These are phyloP conservation scores for Hestina assimilis DNA, from an alignment of 1,140 invertebrate species.

Conservation along the genomic window DNA sequence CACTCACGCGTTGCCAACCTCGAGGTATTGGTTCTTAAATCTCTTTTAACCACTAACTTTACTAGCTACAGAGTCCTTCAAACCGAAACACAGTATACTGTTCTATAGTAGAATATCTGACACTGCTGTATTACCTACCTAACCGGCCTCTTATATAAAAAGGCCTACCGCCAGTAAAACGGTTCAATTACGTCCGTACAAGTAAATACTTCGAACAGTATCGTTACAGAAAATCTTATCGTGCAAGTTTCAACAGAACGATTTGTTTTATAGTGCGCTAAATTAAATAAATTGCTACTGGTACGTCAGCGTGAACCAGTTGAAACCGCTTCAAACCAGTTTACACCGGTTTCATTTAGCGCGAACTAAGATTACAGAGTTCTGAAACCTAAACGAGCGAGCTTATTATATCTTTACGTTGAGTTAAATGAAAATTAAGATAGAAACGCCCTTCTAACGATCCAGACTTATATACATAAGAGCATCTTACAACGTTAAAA, in stretches of 20 bases:
- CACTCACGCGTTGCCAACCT: no score
- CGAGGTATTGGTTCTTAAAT: no score
- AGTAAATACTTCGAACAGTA: no score
- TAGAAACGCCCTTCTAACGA: conserved; percentile 27
- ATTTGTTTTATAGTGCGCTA: neutral
- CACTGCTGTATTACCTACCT: no score
- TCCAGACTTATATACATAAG: conserved; percentile 6
- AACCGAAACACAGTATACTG: no score
- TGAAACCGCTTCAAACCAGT: conserved; percentile 29
- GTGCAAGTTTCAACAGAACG: neutral
- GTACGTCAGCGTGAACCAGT: conserved; percentile 20
- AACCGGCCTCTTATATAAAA: no score
- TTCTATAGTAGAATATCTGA: no score
- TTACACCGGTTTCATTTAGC: conserved; percentile 1
- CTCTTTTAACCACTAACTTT: no score
- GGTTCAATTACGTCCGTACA: no score
- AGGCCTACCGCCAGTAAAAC: no score
- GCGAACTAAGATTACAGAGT: conserved; percentile 41
- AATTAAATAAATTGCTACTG: neutral
- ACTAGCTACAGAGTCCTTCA: no score
- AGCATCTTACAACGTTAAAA: conserved; percentile 7
- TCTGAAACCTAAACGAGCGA: conserved; percentile 28
- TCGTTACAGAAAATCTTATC: no score
- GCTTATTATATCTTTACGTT: conserved; percentile 44
- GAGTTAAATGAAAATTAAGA: conserved; percentile 45